Conservation (phyloP, 1,140 invertebrate species). For the Sarcophaga bullata region DNA sequence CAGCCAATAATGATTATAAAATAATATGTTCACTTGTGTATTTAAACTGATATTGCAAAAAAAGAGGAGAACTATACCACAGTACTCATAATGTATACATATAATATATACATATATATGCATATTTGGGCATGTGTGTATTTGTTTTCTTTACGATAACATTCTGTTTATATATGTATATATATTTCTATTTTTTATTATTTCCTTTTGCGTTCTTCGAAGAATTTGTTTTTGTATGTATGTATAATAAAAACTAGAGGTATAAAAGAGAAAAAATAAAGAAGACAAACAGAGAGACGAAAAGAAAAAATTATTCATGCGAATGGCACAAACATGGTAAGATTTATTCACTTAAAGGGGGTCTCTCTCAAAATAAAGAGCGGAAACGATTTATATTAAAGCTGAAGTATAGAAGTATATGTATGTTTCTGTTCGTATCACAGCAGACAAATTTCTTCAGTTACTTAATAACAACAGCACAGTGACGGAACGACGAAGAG, state of each 20-base stretch:
- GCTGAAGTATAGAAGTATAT: not conserved
- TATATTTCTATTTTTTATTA: not conserved
- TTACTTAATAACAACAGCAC: not conserved
- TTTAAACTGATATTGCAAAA: not conserved
- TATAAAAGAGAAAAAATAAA: not conserved
- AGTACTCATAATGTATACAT: not conserved
- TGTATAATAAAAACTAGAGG: not conserved
- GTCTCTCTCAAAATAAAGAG: constrained; percentile 34
- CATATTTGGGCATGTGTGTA: no score
- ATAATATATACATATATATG: no score
- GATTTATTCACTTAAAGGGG: constrained; percentile 45
- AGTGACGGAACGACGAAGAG: not conserved
- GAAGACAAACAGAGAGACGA: not conserved
- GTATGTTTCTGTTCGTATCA: not conserved
- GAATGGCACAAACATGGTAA: constrained; percentile 31
- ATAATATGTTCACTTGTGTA: no score
- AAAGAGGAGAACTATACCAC: constrained; percentile 17
- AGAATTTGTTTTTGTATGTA: not conserved
- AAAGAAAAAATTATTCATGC: constrained; percentile 24
- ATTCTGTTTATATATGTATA: constrained; percentile 29
- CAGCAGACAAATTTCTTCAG: not conserved
- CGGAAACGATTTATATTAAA: not conserved
- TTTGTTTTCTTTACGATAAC: constrained; percentile 23
- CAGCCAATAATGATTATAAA: no score
- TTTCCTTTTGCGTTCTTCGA: not conserved